A percentile compares a stretch with the other conserved stretches of the same genome.
These are phyloP conservation scores for Saturnia japonica DNA, from an alignment of 2,888 invertebrate genomes.

Conservation along the genomic window DNA sequence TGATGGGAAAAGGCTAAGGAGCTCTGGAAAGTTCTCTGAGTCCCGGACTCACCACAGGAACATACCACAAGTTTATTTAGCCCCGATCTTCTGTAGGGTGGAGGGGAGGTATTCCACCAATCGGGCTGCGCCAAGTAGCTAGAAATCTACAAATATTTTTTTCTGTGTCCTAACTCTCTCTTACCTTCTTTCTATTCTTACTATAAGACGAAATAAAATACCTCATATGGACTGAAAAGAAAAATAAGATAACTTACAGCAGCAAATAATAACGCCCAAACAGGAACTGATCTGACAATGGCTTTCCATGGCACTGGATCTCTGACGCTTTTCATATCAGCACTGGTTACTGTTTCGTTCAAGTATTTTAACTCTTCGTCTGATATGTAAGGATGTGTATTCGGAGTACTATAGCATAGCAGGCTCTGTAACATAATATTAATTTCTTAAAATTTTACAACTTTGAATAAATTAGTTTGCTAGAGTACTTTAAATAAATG, in stretches of 20 bases:
- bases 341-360: slow-evolving; percentile 81
- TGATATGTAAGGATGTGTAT: slow-evolving; percentile 80
- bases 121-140: too few relatives aligned
- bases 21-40: too few relatives aligned
- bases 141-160: too few relatives aligned
- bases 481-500: not conserved
- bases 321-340: slow-evolving; percentile 76
- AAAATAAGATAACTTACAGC: slow-evolving; percentile 71
- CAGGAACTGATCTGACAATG: slow-evolving; percentile 86
- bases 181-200: not conserved
- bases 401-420: slow-evolving; percentile 78
- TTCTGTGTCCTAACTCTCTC: too few relatives aligned
- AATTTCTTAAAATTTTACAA: not conserved
- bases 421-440: slow-evolving; percentile 58
- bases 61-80: too few relatives aligned
- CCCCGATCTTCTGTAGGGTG: too few relatives aligned
- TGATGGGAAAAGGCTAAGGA: too few relatives aligned
- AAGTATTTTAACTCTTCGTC: slow-evolving; percentile 79
- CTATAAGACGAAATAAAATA: not conserved
- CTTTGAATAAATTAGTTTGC: not conserved
- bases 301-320: slow-evolving; percentile 87
- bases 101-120: too few relatives aligned
- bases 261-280: slow-evolving; percentile 87
- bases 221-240: not conserved
- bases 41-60: too few relatives aligned